Evolutionary conservation across 2,888 invertebrate species (phyloP).

Genomic region (Drosophila tanythrix): DNA sequence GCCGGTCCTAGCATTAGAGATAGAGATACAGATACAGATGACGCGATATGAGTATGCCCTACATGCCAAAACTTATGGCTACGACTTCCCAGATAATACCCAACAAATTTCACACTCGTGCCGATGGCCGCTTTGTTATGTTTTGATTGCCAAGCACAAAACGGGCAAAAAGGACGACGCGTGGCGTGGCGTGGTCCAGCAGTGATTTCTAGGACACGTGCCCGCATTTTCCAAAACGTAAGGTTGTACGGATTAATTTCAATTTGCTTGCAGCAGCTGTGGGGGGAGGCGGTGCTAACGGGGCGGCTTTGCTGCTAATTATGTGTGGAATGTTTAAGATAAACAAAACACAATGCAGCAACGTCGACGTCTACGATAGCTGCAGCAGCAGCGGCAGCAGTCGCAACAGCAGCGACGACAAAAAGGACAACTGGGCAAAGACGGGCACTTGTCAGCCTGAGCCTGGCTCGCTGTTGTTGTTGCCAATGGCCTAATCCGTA

Average conservation of each 20-base stretch:
- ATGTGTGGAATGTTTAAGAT: constrained; percentile 79
- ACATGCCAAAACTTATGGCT: constrained; percentile 73
- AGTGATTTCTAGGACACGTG: constrained; percentile 69
- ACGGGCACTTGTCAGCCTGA: constrained; percentile 66
- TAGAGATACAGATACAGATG: constrained; percentile 49
- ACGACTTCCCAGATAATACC: constrained; percentile 58
- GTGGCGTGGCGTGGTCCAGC: constrained; percentile 50
- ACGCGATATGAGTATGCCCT: constrained; percentile 40
- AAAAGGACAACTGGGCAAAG: constrained; percentile 70
- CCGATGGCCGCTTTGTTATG: constrained; percentile 64
- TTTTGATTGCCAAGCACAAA: constrained; percentile 69
- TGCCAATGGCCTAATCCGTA: constrained; percentile 75
- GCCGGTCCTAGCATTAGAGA: constrained; percentile 45
- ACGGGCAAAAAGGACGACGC: constrained; percentile 50
- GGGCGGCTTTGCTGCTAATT: constrained; percentile 73
- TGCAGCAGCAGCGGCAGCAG: constrained; percentile 29
- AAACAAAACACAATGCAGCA: constrained; percentile 73
- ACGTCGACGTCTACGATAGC: constrained; percentile 24
- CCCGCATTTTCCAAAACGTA: constrained; percentile 72
- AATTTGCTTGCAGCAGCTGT: constrained; percentile 72
- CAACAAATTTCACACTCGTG: constrained; percentile 61
- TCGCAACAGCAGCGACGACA: constrained; percentile 36
- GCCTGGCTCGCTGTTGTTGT: constrained; percentile 28
- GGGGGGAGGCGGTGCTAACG: constrained; percentile 27
- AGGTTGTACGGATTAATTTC: constrained; percentile 83